These are phyloP conservation scores for Turritopsis dohrnii DNA, from an alignment of 30 jellyfish, hydroid and myxozoan species.

Conservation along the genomic window DNA sequence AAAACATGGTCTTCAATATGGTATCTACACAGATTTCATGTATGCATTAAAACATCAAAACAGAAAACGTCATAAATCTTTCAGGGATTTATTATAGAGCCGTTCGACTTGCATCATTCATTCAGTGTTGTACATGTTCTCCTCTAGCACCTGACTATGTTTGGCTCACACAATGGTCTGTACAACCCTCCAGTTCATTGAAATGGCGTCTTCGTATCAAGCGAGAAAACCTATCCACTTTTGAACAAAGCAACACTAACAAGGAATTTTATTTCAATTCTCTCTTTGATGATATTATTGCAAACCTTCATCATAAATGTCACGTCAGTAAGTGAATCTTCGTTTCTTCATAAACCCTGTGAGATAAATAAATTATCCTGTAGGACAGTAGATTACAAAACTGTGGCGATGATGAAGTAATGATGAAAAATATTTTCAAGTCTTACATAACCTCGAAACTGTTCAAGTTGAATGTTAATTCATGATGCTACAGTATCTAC, in stretches of 20 bases:
- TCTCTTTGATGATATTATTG: not conserved
- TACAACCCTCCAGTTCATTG: not conserved
- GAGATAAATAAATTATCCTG: not conserved
- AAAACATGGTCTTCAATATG: too few species aligned
- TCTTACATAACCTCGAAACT: too few species aligned
- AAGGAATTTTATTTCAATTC: not conserved
- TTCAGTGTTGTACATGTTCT: not conserved
- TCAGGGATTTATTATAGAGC: not conserved
- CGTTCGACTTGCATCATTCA: not conserved
- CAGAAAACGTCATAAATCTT: not conserved
- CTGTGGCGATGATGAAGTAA: too few species aligned
- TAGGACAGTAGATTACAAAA: too few species aligned
- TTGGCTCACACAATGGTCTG: not conserved
- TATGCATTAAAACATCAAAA: too few species aligned
- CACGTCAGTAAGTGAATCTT: not conserved
- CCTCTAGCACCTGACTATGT: not conserved
- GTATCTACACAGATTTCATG: too few species aligned
- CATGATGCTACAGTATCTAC: too few species aligned
- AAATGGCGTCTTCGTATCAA: not conserved
- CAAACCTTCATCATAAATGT: not conserved
- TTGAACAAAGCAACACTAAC: not conserved
- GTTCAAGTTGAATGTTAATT: too few species aligned
- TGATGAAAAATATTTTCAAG: too few species aligned
- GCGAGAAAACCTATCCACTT: not conserved
- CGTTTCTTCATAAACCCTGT: not conserved